Conservation (phyloP, 2,888 invertebrate species). For the Horisme vitalbata region DNA sequence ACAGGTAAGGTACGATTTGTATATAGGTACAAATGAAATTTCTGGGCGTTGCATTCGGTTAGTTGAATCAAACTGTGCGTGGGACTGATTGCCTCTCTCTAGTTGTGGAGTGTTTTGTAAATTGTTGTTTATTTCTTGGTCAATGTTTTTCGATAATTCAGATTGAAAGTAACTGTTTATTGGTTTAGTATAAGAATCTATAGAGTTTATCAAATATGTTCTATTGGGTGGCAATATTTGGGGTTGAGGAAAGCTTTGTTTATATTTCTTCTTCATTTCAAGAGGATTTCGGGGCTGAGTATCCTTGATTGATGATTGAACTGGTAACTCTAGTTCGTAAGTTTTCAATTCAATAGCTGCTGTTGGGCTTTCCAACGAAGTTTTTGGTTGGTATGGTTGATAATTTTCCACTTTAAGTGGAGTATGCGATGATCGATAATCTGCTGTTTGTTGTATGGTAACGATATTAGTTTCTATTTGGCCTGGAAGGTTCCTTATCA, state of each 20-base stretch:
- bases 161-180: not conserved
- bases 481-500: no score
- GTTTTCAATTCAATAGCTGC: not conserved
- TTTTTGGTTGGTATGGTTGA: not conserved
- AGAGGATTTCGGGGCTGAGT: constrained; percentile 3
- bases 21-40: not conserved
- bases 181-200: not conserved
- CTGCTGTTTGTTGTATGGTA: no score
- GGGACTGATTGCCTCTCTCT: not conserved
- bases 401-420: not conserved
- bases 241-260: constrained; percentile 1
- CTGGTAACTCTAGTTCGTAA: not conserved
- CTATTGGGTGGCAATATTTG: not conserved
- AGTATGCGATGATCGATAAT: no score
- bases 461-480: no score
- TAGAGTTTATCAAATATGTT: not conserved
- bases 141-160: constrained; percentile 1
- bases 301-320: not conserved
- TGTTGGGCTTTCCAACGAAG: not conserved
- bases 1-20: not conserved
- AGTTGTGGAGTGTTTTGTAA: not conserved
- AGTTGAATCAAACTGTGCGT: not conserved
- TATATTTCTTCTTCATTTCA: constrained; percentile 14
- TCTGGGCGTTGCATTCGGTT: not conserved
- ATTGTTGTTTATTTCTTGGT: constrained; percentile 1